phyloP scores from a whole-genome alignment of 2,888 invertebrate genomes.

The Euproctis similis region DNA sequence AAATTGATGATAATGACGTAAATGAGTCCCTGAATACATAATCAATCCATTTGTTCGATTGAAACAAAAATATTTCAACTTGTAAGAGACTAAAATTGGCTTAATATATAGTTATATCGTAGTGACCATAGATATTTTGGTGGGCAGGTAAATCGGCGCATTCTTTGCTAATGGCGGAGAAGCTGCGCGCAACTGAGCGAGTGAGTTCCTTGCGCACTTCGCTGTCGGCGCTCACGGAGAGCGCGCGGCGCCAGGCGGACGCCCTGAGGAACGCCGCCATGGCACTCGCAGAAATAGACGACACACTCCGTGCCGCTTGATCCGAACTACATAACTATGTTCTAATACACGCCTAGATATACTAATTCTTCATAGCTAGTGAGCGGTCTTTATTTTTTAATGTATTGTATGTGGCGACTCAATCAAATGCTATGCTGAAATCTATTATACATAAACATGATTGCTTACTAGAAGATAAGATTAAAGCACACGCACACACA shows the following conservation, averaged over 20 bases:
- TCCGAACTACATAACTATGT: not conserved
- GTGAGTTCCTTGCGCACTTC: slow-evolving; percentile 34
- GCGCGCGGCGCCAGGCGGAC: slow-evolving; percentile 37
- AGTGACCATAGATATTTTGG: no score
- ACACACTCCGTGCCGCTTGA: slow-evolving; percentile 38
- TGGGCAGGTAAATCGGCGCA: slow-evolving; percentile 48
- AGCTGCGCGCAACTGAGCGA: slow-evolving; percentile 29
- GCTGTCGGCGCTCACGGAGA: slow-evolving; percentile 33
- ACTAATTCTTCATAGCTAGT: not conserved
- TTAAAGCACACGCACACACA: no score
- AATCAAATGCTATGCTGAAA: not conserved
- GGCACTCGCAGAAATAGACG: slow-evolving; percentile 42
- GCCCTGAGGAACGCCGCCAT: slow-evolving; percentile 38
- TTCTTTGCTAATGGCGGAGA: slow-evolving; percentile 42
- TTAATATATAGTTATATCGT: no score
- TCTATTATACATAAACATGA: no score
- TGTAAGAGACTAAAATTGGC: no score
- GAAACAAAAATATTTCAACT: no score
- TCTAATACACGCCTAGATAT: not conserved
- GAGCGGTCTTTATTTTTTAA: not conserved
- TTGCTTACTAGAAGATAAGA: no score
- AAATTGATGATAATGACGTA: not conserved
- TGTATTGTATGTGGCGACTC: not conserved
- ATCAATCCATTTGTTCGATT: no score
- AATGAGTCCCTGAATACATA: no score